These are phyloP conservation scores for Corbicula japonica DNA, from an alignment of 2,888 invertebrate species.

Conservation along the genomic window DNA sequence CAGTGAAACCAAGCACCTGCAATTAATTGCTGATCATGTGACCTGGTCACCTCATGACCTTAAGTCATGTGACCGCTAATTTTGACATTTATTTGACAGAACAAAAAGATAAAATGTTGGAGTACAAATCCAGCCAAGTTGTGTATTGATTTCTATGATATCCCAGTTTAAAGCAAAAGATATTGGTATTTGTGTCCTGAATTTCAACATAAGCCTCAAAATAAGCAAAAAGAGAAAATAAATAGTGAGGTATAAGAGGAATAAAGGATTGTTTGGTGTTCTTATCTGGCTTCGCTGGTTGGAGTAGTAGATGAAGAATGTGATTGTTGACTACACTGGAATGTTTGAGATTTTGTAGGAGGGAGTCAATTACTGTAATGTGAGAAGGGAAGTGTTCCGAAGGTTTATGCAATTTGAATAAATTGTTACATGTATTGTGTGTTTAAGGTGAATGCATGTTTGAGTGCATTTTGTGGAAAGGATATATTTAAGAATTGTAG, in stretches of 20 bases:
- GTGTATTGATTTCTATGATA: constrained; percentile 17
- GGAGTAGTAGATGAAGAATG: background rate
- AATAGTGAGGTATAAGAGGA: too few relatives aligned
- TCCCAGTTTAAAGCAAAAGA: constrained; percentile 7
- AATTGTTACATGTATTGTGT: too few relatives aligned
- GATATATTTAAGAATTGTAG: too few relatives aligned
- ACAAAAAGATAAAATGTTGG: constrained; percentile 25
- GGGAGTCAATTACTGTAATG: too few relatives aligned
- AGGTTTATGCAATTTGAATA: too few relatives aligned
- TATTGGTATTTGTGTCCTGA: constrained; percentile 23
- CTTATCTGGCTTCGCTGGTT: constrained; percentile 1
- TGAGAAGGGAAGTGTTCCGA: too few relatives aligned
- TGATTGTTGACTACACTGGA: background rate
- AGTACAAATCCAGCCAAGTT: constrained; percentile 17
- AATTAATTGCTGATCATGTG: constrained; percentile 16
- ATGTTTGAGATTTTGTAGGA: background rate
- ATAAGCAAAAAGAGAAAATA: constrained; percentile 6
- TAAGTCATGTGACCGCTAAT: constrained; percentile 19
- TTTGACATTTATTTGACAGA: constrained; percentile 27
- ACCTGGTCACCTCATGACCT: constrained; percentile 18
- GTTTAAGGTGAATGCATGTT: too few relatives aligned
- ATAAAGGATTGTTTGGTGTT: too few relatives aligned
- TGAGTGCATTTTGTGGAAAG: too few relatives aligned
- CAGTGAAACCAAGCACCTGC: too few relatives aligned
- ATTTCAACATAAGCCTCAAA: constrained; percentile 12